Conservation (phyloP, 2,113 vertebrate genomes). For the Etheostoma spectabile region DNA sequence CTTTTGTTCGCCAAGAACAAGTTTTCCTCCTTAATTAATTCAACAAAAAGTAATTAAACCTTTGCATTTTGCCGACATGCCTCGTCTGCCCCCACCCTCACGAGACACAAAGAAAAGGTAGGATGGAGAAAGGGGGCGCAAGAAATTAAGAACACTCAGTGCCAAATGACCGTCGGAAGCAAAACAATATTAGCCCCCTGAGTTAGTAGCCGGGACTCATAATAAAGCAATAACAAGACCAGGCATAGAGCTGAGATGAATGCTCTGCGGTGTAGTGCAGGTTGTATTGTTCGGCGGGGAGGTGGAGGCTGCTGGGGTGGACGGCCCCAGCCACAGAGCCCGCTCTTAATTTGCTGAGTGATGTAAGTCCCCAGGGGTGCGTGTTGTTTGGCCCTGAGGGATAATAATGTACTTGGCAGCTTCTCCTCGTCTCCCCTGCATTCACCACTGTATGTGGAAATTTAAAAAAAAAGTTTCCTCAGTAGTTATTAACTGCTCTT, state of each 20-base stretch:
- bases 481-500: not conserved
- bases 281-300: conserved; percentile 78
- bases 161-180: conserved; percentile 87
- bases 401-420: conserved; percentile 84
- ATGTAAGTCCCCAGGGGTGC: conserved; percentile 73
- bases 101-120: conserved; percentile 81
- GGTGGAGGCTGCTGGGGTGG: conserved; percentile 76
- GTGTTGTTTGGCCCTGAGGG: conserved; percentile 78
- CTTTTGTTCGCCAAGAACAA: conserved; percentile 82
- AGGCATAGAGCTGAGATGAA: conserved; percentile 76
- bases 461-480: conserved; percentile 9
- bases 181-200: conserved; percentile 85
- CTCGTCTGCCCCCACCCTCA: conserved; percentile 67
- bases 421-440: conserved; percentile 48
- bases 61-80: conserved; percentile 80
- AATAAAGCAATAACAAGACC: conserved; percentile 84
- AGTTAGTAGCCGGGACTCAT: conserved; percentile 76
- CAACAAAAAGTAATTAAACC: conserved; percentile 88
- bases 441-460: conserved; percentile 71
- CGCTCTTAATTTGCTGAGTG: conserved; percentile 82
- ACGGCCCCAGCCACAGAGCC: conserved; percentile 68
- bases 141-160: conserved; percentile 84
- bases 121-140: conserved; percentile 62
- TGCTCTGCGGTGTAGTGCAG: conserved; percentile 72
- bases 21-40: conserved; percentile 86